Evolutionary conservation across 2,888 invertebrate genomes (phyloP).

Genomic region (Arrhopalites spinosus): DNA sequence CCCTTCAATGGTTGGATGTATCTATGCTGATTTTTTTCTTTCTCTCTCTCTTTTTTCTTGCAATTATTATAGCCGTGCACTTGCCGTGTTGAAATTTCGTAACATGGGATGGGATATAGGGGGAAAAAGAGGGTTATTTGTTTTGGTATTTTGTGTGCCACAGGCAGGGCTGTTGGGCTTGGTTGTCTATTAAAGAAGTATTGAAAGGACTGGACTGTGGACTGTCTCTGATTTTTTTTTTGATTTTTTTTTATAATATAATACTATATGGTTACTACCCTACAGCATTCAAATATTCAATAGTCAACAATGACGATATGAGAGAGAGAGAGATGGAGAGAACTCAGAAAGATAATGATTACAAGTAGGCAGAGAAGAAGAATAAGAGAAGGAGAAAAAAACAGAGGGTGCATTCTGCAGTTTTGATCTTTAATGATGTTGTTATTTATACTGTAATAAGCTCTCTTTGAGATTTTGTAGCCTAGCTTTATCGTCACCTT

Average conservation of each 20-base stretch:
- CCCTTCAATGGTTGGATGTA: too few relatives aligned
- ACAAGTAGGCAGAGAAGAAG: conserved; percentile 14
- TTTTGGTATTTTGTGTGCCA: conserved; percentile 43
- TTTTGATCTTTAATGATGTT: conserved; percentile 22
- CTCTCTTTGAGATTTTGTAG: background rate
- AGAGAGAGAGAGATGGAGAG: background rate
- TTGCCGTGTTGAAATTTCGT: too few relatives aligned
- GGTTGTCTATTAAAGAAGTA: conserved; percentile 14
- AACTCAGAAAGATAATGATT: conserved; percentile 20
- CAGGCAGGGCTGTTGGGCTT: conserved; percentile 32
- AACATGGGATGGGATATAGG: too few relatives aligned
- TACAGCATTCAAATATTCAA: conserved; percentile 18
- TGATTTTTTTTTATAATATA: too few relatives aligned
- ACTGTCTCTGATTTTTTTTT: too few relatives aligned
- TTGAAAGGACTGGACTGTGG: conserved; percentile 25
- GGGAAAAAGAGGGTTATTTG: conserved; percentile 8
- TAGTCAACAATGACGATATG: background rate
- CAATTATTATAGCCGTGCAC: too few relatives aligned
- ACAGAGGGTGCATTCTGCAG: background rate
- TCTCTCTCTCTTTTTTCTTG: too few relatives aligned
- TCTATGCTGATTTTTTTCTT: too few relatives aligned
- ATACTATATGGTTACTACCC: too few relatives aligned
- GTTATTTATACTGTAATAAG: conserved; percentile 29
- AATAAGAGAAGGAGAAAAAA: conserved; percentile 24
- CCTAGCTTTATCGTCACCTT: background rate